A percentile compares a stretch with the other conserved stretches of the same genome.
Evolutionary conservation across 1,140 invertebrate species (phyloP).

Genomic region (Piezodorus guildinii): DNA sequence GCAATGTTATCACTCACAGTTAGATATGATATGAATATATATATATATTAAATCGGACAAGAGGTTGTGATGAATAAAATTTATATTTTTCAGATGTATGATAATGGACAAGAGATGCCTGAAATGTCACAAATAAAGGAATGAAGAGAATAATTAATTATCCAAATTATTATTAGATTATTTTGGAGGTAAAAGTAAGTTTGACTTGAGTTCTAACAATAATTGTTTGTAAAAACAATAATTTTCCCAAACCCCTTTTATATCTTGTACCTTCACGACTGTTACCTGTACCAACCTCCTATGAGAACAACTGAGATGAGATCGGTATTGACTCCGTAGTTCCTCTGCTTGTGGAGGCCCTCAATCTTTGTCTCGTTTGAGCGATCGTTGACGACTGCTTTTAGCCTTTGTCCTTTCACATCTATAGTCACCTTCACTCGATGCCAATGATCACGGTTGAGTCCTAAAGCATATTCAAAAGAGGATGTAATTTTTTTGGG

Average conservation of each 20-base stretch:
- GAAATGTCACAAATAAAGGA: no score
- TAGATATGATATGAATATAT: no score
- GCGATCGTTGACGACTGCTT: slow-evolving; percentile 69
- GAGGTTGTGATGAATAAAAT: no score
- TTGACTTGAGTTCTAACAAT: no score
- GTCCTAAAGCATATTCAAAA: slow-evolving; percentile 35
- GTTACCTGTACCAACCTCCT: slow-evolving; percentile 48
- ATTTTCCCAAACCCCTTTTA: background rate
- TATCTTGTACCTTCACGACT: slow-evolving; percentile 3
- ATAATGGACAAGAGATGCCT: no score
- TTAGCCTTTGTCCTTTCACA: slow-evolving; percentile 64
- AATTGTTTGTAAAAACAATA: background rate
- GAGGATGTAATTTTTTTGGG: no score
- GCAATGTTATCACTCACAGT: no score
- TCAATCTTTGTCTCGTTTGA: slow-evolving; percentile 65
- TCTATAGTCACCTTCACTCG: slow-evolving; percentile 72
- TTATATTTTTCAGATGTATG: no score
- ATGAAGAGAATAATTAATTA: no score
- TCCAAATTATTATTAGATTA: no score
- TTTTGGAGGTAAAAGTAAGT: no score
- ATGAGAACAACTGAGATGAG: slow-evolving; percentile 75
- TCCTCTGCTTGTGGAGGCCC: slow-evolving; percentile 63
- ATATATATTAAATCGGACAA: no score
- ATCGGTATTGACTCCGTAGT: slow-evolving; percentile 72
- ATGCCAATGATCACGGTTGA: slow-evolving; percentile 84